These are phyloP conservation scores for Elgaria multicarinata DNA, from an alignment of 2,113 vertebrate species.

Conservation along the genomic window DNA sequence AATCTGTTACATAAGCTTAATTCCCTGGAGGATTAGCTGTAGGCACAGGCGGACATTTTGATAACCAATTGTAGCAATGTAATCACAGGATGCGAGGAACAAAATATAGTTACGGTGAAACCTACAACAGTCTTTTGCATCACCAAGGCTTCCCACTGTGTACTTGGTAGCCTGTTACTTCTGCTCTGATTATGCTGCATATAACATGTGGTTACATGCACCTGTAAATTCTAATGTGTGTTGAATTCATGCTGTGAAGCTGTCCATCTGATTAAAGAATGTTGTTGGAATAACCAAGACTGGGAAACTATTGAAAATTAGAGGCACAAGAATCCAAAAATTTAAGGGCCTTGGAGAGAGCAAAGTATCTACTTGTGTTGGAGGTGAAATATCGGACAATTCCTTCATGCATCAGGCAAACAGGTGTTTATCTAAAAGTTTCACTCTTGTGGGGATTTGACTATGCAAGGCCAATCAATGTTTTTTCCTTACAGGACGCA, in stretches of 20 bases:
- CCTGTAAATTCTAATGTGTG: not conserved
- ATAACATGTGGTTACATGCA: not conserved
- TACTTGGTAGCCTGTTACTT: not conserved
- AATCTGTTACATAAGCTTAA: conserved; percentile 17
- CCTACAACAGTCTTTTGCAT: not conserved
- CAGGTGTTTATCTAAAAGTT: no score
- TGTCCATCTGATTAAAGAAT: not conserved
- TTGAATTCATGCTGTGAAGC: not conserved
- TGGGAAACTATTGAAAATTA: not conserved
- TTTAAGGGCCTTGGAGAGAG: not conserved
- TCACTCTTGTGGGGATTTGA: not conserved
- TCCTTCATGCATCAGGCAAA: not conserved
- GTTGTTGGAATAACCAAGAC: not conserved
- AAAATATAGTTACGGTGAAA: not conserved
- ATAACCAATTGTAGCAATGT: not conserved
- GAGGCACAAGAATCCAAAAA: not conserved
- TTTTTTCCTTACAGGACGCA: not conserved
- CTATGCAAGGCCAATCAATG: not conserved
- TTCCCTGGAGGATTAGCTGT: conserved; percentile 12
- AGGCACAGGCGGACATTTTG: conserved; percentile 16
- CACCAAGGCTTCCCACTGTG: not conserved
- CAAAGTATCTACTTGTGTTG: not conserved
- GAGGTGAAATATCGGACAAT: not conserved
- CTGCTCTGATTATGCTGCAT: not conserved
- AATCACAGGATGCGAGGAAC: rapidly evolving